Base-by-base conservation (phyloP, 2,888 invertebrate genomes). In the Ormyrus nitidulus region DNA sequence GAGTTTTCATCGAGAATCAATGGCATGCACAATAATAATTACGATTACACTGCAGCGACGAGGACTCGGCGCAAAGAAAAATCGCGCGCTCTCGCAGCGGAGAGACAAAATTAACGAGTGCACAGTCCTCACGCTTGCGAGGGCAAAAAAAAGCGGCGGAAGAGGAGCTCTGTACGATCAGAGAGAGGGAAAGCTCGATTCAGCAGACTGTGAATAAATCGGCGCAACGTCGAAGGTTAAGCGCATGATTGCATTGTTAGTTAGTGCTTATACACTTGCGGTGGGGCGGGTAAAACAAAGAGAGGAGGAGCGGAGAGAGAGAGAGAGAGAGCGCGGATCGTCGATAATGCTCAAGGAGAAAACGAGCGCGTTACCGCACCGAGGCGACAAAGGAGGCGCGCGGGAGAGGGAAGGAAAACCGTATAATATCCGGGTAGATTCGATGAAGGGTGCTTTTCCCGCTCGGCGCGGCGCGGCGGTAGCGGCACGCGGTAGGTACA, bases 401-500 rank as follows among this genome's bases (percentile, higher is more conserved):
- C 53, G 51, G 61, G 19, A 53, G 49, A 59, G 59, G 49, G 44
- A 54, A 56, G 48, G 51, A n/a, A 68, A 59, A 19, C 34, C n/a
- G 51, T 46, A 19, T 19, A 78, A 78, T 54, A 49, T 72, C 59
- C 48, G 64, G 59, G 64, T 70, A 62, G 64, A 71, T 71, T 78
- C 70, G 74, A 74, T 65, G 71, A 73, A 73, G 70, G 49, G 61
- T 75, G 75, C 66, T 78, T 75, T 75, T 54, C 74, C 49, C 66
- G 10, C 56, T 61, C 19, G 2, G n/a, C 49, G 64, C 48, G 34
- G 75, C 64, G 49, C 48, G 64, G 59, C 44, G 58, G n/a, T 19
- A 19, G 19, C 19, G 68, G 34, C 2, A 19, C 19, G 61, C 13
- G 64, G 6, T 84, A 84, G 65, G 68, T 84, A 85, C 85, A 85